phyloP scores from a whole-genome alignment of 2,888 invertebrate species.

The Meiosimyza decipiens region DNA sequence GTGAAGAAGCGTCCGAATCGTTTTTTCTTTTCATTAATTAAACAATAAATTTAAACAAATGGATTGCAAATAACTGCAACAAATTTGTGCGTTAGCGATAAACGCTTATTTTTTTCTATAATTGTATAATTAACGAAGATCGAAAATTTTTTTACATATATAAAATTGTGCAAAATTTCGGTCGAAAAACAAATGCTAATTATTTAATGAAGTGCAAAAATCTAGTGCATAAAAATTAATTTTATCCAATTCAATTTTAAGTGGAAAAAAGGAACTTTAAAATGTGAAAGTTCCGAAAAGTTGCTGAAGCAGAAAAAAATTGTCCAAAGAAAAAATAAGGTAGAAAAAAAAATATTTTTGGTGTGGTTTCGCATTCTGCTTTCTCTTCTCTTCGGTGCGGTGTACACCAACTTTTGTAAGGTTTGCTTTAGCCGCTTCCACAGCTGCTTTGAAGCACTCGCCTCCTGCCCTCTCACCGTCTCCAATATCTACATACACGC shows the following conservation, averaged over 20 bases:
- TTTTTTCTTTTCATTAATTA: slow-evolving; percentile 52
- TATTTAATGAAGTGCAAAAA: slow-evolving; percentile 9
- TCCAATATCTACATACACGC: not conserved
- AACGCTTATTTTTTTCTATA: not conserved
- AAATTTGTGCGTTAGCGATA: not conserved
- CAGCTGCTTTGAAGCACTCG: slow-evolving; percentile 13
- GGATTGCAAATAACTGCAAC: slow-evolving; percentile 48
- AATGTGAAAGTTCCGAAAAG: slow-evolving; percentile 46
- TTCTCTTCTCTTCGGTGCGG: slow-evolving; percentile 30
- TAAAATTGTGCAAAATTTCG: slow-evolving; percentile 12
- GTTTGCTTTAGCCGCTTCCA: slow-evolving; percentile 18
- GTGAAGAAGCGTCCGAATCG: slow-evolving; percentile 59
- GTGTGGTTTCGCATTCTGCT: slow-evolving; percentile 33
- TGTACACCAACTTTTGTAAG: slow-evolving; percentile 28
- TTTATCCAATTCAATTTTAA: no score
- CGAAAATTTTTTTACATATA: not conserved
- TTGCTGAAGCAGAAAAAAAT: slow-evolving; percentile 23
- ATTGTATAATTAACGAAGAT: not conserved
- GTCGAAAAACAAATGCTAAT: slow-evolving; percentile 4
- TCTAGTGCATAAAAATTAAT: not conserved
- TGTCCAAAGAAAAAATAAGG: slow-evolving; percentile 18
- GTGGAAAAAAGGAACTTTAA: slow-evolving; percentile 29
- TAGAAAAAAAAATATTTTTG: slow-evolving; percentile 20
- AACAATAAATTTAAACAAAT: slow-evolving; percentile 44
- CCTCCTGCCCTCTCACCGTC: slow-evolving; percentile 3